Evolutionary conservation across 2,797 vertebrate species (phyloP).

Genomic region (Dicrostonyx torquatus): DNA sequence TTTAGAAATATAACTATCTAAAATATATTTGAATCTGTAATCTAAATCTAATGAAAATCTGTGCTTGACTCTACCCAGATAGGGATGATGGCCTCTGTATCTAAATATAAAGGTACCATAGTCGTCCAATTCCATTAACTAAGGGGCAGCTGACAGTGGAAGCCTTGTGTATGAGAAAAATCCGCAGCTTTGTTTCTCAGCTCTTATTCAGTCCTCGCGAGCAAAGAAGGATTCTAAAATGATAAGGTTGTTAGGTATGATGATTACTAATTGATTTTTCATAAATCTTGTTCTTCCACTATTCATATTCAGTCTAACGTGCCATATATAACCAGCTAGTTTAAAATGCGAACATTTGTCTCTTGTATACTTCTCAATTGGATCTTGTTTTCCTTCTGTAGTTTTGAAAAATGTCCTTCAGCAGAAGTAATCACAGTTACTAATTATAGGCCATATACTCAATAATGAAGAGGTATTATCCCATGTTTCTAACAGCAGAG

Average conservation of each 20-base stretch:
- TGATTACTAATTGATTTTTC: slow-evolving; percentile 29
- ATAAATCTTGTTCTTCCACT: neutral
- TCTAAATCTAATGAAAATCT: neutral
- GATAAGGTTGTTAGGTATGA: slow-evolving; percentile 32
- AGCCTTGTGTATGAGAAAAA: neutral
- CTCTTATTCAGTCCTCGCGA: neutral
- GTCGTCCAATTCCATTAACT: neutral
- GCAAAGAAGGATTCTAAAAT: slow-evolving; percentile 11
- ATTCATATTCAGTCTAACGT: neutral
- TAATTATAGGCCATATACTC: neutral
- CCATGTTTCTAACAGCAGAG: slow-evolving; percentile 83
- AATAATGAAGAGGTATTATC: slow-evolving; percentile 31
- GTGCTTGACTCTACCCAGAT: neutral
- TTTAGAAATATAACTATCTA: slow-evolving; percentile 51
- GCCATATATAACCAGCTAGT: neutral
- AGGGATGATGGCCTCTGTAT: neutral
- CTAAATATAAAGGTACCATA: neutral
- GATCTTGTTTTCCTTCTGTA: neutral
- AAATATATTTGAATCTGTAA: neutral
- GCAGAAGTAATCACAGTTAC: neutral
- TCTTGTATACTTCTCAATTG: neutral
- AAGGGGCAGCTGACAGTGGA: neutral
- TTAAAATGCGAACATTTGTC: neutral
- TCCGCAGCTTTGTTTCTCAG: slow-evolving; percentile 16
- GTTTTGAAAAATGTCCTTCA: slow-evolving; percentile 28